These are phyloP conservation scores for Tychaedon coryphoeus DNA, from an alignment of 2,113 vertebrate species.

Conservation along the genomic window DNA sequence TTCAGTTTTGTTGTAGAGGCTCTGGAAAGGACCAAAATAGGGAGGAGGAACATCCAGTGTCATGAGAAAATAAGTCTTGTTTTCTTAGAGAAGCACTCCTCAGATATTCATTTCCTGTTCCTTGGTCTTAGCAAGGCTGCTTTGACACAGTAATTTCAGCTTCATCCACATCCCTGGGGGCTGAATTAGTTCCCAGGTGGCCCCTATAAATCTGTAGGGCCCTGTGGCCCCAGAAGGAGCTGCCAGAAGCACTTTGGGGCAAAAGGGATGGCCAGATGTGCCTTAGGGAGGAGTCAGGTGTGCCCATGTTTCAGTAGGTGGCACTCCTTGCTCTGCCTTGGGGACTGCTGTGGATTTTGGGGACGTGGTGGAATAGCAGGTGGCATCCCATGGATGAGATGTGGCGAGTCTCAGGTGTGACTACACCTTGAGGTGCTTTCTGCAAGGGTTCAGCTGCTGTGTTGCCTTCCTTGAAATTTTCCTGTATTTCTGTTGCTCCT, in stretches of 20 bases:
- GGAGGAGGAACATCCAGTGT: background rate
- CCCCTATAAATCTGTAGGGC: background rate
- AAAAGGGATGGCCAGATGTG: background rate
- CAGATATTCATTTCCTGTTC: background rate
- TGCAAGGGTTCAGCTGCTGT: background rate
- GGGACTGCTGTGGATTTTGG: background rate
- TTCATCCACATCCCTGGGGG: background rate
- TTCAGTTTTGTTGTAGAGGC: background rate
- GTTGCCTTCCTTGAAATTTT: background rate
- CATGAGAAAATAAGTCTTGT: background rate
- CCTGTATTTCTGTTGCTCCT: background rate
- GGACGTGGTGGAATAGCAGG: background rate
- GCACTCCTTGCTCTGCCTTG: background rate
- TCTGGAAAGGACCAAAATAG: background rate
- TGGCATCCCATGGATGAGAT: fast-evolving
- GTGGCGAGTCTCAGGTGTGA: background rate
- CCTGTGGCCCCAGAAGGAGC: background rate
- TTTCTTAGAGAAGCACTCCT: background rate
- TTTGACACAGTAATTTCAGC: background rate
- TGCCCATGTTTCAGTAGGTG: background rate
- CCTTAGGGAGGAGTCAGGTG: background rate
- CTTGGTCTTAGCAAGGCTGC: background rate
- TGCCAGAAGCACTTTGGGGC: background rate
- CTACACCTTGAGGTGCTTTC: background rate
- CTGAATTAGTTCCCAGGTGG: background rate